Evolutionary conservation across 2,113 vertebrate species (phyloP).

Genomic region (Ptychochromis oligacanthus): DNA sequence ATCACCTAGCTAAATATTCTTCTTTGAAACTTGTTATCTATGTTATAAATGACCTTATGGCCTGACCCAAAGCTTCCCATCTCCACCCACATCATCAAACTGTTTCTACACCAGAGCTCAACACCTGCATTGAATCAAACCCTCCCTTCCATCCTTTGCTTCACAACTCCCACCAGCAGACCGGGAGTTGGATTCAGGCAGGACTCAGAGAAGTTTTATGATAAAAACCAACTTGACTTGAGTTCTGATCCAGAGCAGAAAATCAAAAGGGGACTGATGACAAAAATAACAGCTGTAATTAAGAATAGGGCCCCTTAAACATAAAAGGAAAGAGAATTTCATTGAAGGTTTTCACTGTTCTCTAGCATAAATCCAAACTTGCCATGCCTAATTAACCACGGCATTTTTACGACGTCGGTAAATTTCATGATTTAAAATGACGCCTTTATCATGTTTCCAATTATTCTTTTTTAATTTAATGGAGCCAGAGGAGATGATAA

Average conservation of each 20-base stretch:
- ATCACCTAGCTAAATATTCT: background rate
- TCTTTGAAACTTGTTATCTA: background rate
- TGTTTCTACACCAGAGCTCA: slow-evolving; percentile 39
- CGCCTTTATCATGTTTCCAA: slow-evolving; percentile 62
- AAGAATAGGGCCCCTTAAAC: slow-evolving; percentile 18
- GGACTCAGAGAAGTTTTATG: slow-evolving; percentile 47
- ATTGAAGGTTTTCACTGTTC: slow-evolving; percentile 29
- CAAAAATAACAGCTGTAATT: slow-evolving; percentile 68
- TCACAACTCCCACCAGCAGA: slow-evolving; percentile 56
- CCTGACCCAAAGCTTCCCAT: slow-evolving; percentile 34
- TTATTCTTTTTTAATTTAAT: slow-evolving; percentile 49
- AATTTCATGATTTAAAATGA: slow-evolving; percentile 57
- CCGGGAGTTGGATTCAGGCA: slow-evolving; percentile 46
- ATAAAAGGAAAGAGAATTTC: slow-evolving; percentile 28
- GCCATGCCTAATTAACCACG: slow-evolving; percentile 7
- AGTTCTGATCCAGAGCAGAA: slow-evolving; percentile 62
- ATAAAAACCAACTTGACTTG: slow-evolving; percentile 54
- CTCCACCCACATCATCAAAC: slow-evolving; percentile 44
- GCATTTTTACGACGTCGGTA: slow-evolving; percentile 59
- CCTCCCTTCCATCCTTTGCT: slow-evolving; percentile 49
- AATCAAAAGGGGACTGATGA: slow-evolving; percentile 60
- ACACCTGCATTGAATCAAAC: slow-evolving; percentile 69
- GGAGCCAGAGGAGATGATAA: slow-evolving; percentile 46
- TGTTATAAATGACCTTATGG: slow-evolving; percentile 33
- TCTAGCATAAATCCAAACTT: slow-evolving; percentile 38